Percentiles rank a stretch among this genome's conserved stretches.
Evolutionary conservation across 2,113 vertebrate genomes (phyloP).

Genomic region (Microcebus murinus): DNA sequence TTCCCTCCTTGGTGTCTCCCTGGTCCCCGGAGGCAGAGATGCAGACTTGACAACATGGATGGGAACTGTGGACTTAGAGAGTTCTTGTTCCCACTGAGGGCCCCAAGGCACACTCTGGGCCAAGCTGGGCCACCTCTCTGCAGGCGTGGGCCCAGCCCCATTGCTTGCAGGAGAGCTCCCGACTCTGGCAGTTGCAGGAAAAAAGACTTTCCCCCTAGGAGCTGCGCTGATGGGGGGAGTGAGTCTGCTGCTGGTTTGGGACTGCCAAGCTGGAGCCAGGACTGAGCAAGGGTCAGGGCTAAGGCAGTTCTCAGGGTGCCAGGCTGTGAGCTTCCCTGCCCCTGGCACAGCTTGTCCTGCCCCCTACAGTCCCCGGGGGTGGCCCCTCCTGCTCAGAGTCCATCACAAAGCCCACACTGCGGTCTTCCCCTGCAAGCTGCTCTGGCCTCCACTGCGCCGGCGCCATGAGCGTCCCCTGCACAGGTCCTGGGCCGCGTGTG

Average conservation of each 20-base stretch:
- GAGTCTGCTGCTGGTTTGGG: background rate
- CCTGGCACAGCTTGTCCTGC: background rate
- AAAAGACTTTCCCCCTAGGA: background rate
- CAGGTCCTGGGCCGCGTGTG: background rate
- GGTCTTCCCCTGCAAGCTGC: background rate
- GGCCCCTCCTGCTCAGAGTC: background rate
- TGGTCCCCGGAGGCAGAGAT: background rate
- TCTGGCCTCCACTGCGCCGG: background rate
- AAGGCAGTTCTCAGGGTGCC: background rate
- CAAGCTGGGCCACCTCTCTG: background rate
- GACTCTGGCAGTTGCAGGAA: too few relatives aligned
- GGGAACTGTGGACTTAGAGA: background rate
- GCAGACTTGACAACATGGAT: background rate
- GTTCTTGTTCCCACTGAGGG: background rate
- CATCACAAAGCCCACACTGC: accelerated
- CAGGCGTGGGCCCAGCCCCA: background rate
- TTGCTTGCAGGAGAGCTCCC: background rate
- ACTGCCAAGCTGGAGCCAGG: background rate
- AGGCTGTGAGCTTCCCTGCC: background rate
- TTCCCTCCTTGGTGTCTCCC: background rate
- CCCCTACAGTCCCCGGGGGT: background rate
- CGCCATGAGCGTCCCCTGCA: background rate
- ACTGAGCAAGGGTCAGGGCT: background rate
- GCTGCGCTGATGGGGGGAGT: background rate
- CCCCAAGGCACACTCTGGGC: background rate